Conservation (phyloP, 2,113 vertebrate species). For the Sarotherodon lohbergeri region DNA sequence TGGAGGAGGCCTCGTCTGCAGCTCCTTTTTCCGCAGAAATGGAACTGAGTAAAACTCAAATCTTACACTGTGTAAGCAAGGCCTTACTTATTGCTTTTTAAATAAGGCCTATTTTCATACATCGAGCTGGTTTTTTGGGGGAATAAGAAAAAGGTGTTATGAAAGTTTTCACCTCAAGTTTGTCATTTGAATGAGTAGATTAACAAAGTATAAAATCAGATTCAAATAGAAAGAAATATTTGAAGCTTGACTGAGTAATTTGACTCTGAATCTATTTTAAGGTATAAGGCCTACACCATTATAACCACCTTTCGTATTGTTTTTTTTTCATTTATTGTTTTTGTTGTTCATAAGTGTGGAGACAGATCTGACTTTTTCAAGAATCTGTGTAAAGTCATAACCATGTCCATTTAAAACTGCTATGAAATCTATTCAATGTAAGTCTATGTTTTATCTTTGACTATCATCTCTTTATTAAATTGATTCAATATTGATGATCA, state of each 20-base stretch:
- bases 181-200: background rate
- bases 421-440: background rate
- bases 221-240: background rate
- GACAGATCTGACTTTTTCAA: background rate
- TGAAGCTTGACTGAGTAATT: background rate
- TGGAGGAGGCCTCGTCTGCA: constrained; percentile 75
- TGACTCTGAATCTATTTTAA: background rate
- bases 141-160: background rate
- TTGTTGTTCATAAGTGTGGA: background rate
- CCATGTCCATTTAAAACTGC: background rate
- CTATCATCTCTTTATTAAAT: background rate
- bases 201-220: no score
- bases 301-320: background rate
- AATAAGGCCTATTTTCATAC: constrained; percentile 44
- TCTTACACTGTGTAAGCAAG: background rate
- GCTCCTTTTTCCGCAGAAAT: constrained; percentile 56
- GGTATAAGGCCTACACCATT: background rate
- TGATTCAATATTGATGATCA: background rate
- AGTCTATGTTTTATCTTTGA: background rate
- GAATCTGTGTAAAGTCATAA: background rate
- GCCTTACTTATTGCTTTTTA: no score
- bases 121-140: background rate
- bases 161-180: background rate
- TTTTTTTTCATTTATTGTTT: background rate
- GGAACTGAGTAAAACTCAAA: constrained; percentile 32